Evolutionary conservation across 2,797 vertebrate species (phyloP), one percentile per base, ranked within the genome.

Genomic region (Pempheris klunzingeri): DNA sequence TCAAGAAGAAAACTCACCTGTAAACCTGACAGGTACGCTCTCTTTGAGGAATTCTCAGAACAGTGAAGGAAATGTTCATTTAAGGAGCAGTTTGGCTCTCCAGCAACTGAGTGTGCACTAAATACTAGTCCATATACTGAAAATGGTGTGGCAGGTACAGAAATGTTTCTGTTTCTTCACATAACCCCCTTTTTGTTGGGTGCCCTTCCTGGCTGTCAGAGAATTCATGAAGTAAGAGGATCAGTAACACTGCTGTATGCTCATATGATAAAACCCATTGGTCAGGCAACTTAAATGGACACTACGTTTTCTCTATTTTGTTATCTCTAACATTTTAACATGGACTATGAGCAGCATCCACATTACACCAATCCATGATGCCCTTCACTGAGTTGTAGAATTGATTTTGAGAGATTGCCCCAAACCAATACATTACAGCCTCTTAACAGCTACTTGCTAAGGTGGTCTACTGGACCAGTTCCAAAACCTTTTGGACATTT

Each of bases 161-260:
- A 50, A 9, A n/a, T n/a, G n/a, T n/a, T n/a, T n/a, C n/a, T 6
- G 54, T 61, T 36, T 73, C 34, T 58, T 44, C 28, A 44, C 30
- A 64, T 61, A 22, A 47, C 39, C 53, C 38, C 49, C 34, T 65
- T 65, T 38, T 69, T 30, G 44, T 39, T 28, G 50, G 57, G 2
- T 57, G 28, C 28, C 49, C 66, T 73, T 64, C 60, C 26, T 67
- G 0, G 61, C 62, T 71, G 68, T 22, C 52, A 72, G 57, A 2
- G 0, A 53, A 76, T 79, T 63, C 52, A 53, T 67, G 20, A 82
- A 74, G 58, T 34, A 73, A 65, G 10, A 53, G 28, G 7, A 46
- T 52, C 46, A 57, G 68, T 46, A 64, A 59, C 39, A 26, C 46
- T 59, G 17, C 32, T 41, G n/a, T 49, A 58, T 20, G 11, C 32